Conservation (phyloP, 2,888 invertebrate genomes). For the Ophion ventricosus region DNA sequence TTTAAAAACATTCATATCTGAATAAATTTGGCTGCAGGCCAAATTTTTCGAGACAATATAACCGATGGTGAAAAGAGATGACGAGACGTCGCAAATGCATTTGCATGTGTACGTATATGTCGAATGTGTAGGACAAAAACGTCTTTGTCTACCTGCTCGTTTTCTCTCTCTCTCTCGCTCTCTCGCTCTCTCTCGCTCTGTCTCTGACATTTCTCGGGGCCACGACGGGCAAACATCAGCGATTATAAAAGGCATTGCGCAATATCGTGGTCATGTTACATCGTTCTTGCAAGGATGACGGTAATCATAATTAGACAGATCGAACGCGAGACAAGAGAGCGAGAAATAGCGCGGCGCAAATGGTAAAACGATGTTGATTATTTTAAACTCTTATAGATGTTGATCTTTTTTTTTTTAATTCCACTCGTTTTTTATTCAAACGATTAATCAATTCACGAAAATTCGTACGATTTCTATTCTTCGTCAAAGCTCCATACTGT, state of each 20-base stretch:
- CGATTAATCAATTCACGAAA: too few relatives aligned
- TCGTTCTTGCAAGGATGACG: slow-evolving; percentile 64
- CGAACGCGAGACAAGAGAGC: slow-evolving; percentile 18
- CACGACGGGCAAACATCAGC: slow-evolving; percentile 28
- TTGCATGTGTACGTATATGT: neutral
- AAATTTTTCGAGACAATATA: slow-evolving; percentile 23
- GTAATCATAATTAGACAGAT: slow-evolving; percentile 72
- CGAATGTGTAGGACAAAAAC: neutral
- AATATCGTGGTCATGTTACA: slow-evolving; percentile 72
- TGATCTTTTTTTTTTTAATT: too few relatives aligned
- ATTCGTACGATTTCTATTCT: too few relatives aligned
- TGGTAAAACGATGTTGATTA: neutral
- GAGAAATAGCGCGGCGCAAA: neutral
- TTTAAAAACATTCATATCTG: slow-evolving; percentile 26
- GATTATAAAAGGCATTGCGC: slow-evolving; percentile 78
- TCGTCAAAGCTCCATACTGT: too few relatives aligned
- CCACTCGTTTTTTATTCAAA: too few relatives aligned
- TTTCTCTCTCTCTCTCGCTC: neutral
- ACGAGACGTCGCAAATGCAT: neutral
- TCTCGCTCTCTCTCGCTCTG: neutral
- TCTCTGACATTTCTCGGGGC: slow-evolving; percentile 34
- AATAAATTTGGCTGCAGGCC: slow-evolving; percentile 21
- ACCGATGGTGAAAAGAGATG: neutral
- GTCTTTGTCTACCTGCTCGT: neutral
- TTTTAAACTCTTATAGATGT: too few relatives aligned